A percentile compares a stretch with the other conserved stretches of the same genome.
phyloP scores from a whole-genome alignment of 2,797 vertebrate genomes.

The Microcaecilia unicolor region DNA sequence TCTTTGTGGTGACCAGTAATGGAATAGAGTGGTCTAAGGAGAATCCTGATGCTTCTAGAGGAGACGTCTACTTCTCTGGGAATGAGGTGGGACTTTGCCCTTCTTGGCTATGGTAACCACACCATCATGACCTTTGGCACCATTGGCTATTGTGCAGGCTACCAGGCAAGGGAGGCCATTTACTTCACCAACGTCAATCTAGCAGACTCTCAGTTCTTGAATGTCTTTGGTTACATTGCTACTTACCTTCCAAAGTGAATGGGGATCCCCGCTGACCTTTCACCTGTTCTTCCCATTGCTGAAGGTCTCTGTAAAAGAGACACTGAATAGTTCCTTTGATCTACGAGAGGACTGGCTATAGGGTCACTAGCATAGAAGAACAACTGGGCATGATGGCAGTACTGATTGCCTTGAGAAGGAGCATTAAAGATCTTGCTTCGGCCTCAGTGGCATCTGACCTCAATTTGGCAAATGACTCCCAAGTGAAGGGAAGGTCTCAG shows the following conservation, averaged over 20 bases:
- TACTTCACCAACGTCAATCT: constrained; percentile 36
- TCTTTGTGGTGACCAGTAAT: constrained; percentile 32
- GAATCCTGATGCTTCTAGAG: constrained; percentile 8
- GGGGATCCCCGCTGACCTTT: constrained; percentile 26
- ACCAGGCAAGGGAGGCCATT: constrained; percentile 23
- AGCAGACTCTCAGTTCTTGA: constrained; percentile 22
- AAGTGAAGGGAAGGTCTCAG: too few relatives aligned
- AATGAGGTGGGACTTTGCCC: constrained; percentile 13
- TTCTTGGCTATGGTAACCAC: constrained; percentile 33
- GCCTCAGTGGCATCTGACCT: too few relatives aligned
- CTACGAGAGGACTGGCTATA: too few relatives aligned
- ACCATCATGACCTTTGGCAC: constrained; percentile 34
- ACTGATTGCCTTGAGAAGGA: too few relatives aligned
- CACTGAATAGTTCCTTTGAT: too few relatives aligned
- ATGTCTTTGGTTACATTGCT: constrained; percentile 20
- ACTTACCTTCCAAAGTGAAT: constrained; percentile 34
- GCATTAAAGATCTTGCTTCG: too few relatives aligned
- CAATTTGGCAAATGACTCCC: too few relatives aligned
- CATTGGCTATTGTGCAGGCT: constrained; percentile 37
- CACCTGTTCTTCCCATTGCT: too few relatives aligned
- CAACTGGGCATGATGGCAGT: too few relatives aligned
- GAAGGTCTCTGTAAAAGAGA: too few relatives aligned
- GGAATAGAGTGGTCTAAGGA: constrained; percentile 19
- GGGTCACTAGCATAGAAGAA: too few relatives aligned
- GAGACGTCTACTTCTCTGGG: constrained; percentile 29